phyloP scores from a whole-genome alignment of 1,140 invertebrate species.

The Drosophila novamexicana region DNA sequence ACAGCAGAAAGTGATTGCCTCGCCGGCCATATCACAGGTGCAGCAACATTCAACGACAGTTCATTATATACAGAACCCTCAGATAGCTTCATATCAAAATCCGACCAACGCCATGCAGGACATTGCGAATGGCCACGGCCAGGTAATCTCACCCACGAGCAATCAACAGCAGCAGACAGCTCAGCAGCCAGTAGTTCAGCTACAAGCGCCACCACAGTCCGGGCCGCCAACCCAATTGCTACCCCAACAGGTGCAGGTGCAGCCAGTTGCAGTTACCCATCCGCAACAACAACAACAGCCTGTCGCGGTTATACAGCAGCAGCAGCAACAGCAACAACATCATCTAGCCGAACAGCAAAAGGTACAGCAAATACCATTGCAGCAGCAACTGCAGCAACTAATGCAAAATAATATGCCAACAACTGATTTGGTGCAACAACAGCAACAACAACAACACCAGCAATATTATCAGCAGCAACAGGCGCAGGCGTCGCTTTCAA shows the following conservation, averaged over 20 bases:
- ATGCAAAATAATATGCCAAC: slow-evolving; percentile 65
- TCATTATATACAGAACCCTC: slow-evolving; percentile 73
- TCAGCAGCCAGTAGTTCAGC: slow-evolving; percentile 40
- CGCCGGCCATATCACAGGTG: slow-evolving; percentile 59
- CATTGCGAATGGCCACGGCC: slow-evolving; percentile 60
- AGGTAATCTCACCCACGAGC: slow-evolving; percentile 67
- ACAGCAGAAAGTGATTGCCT: slow-evolving; percentile 64
- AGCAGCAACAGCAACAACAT: slow-evolving; percentile 72
- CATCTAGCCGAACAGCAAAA: slow-evolving; percentile 74
- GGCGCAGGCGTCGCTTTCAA: slow-evolving; percentile 42
- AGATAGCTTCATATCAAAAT: slow-evolving; percentile 71
- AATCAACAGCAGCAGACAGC: slow-evolving; percentile 66
- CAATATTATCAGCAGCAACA: slow-evolving; percentile 33
- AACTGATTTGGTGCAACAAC: slow-evolving; percentile 57
- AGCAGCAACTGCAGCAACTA: slow-evolving; percentile 75
- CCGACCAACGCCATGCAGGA: slow-evolving; percentile 55
- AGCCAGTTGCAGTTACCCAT: slow-evolving; percentile 34
- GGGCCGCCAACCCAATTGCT: slow-evolving; percentile 31
- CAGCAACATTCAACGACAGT: slow-evolving; percentile 69
- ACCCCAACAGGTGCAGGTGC: slow-evolving; percentile 53
- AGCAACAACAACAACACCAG: slow-evolving; percentile 61
- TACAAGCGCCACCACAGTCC: slow-evolving; percentile 47
- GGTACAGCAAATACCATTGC: slow-evolving; percentile 79
- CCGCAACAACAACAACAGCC: slow-evolving; percentile 32
- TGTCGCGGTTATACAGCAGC: slow-evolving; percentile 80